phyloP scores from a whole-genome alignment of 2,888 invertebrate genomes.

The Rhaphigaster nebulosa region DNA sequence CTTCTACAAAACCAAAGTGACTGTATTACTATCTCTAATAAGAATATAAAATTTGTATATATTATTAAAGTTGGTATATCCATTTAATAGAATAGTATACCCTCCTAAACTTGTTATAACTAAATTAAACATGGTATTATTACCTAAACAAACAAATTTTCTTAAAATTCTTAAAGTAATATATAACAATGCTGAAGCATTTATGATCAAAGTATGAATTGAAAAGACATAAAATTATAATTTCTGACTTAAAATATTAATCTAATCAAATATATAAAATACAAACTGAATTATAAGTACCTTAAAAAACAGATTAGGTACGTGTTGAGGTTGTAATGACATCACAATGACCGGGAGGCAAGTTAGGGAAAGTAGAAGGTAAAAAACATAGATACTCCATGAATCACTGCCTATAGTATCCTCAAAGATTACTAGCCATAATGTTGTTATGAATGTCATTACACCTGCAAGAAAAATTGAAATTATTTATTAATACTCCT shows the following conservation, averaged over 20 bases:
- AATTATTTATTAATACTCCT: background rate
- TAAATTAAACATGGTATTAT: background rate
- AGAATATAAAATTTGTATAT: background rate
- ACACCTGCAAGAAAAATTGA: slow-evolving; percentile 70
- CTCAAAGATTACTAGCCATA: slow-evolving; percentile 59
- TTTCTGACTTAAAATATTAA: background rate
- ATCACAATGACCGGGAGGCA: slow-evolving; percentile 71
- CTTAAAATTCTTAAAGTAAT: background rate
- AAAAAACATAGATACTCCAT: slow-evolving; percentile 68
- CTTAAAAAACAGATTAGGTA: slow-evolving; percentile 78
- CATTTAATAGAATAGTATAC: background rate
- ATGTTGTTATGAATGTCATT: slow-evolving; percentile 69
- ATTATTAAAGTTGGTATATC: no score
- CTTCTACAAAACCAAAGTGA: background rate
- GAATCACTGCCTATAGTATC: slow-evolving; percentile 54
- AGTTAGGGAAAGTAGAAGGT: slow-evolving; percentile 70
- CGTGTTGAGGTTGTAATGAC: slow-evolving; percentile 77
- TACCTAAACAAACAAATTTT: no score
- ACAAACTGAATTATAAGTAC: slow-evolving; percentile 69
- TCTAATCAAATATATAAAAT: background rate
- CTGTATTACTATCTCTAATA: background rate
- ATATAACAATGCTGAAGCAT: background rate
- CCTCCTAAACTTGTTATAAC: background rate
- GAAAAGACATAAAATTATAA: background rate
- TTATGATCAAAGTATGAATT: background rate